phyloP scores from a whole-genome alignment of 2,797 vertebrate genomes.

The Huso huso region DNA sequence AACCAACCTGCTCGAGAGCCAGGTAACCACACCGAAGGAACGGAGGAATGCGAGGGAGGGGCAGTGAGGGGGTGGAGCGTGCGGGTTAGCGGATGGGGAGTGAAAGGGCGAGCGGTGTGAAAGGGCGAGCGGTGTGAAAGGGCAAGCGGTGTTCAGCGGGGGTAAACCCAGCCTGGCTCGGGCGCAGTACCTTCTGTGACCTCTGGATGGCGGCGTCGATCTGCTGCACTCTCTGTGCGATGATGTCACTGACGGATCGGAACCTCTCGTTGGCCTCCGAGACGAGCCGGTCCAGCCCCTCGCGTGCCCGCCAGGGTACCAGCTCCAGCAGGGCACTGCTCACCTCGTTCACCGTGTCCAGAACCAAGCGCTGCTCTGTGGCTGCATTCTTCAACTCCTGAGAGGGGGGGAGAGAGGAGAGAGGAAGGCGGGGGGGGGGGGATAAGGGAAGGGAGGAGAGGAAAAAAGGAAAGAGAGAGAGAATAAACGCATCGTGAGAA shows the following conservation, averaged over 20 bases:
- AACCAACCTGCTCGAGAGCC: no score
- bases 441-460: neutral
- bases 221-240: constrained; percentile 85
- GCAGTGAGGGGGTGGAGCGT: no score
- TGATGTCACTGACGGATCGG: constrained; percentile 77
- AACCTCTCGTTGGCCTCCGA: constrained; percentile 90
- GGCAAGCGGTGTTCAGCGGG: neutral
- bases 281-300: constrained; percentile 88
- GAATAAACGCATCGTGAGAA: neutral
- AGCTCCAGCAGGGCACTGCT: constrained; percentile 88
- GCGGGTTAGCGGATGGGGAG: neutral
- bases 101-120: accelerated
- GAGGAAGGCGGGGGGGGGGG: neutral
- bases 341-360: constrained; percentile 96
- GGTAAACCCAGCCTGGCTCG: neutral
- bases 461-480: no score
- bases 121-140: accelerated
- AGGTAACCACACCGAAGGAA: no score
- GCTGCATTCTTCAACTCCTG: constrained; percentile 94
- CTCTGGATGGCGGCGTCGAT: constrained; percentile 97
- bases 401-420: neutral
- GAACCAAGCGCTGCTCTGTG: constrained; percentile 82
- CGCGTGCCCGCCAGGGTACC: constrained; percentile 90
- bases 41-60: no score
- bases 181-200: constrained; percentile 83